Conservation (phyloP, 2,888 invertebrate species). For the Apomyelois bistriatella region DNA sequence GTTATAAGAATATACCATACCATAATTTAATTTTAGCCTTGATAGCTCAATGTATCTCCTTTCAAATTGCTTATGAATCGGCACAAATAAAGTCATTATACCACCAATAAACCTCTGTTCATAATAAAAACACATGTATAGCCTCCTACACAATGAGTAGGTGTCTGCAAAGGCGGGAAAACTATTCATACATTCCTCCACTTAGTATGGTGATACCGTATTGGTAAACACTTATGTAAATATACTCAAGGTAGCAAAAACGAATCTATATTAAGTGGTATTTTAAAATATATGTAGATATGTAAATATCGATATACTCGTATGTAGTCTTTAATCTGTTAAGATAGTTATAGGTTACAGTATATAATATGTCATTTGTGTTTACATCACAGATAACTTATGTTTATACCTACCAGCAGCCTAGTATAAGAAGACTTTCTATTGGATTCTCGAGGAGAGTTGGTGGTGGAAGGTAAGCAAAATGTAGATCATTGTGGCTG, state of each 20-base stretch:
- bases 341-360: too few relatives aligned
- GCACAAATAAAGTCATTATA: constrained; percentile 15
- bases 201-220: constrained; percentile 20
- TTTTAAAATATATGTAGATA: background rate
- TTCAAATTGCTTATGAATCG: background rate
- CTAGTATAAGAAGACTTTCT: too few relatives aligned
- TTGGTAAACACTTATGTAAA: constrained; percentile 23
- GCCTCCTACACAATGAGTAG: constrained; percentile 26
- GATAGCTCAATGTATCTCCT: background rate
- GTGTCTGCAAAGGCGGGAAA: constrained; percentile 18
- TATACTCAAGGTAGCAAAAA: constrained; percentile 29
- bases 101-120: constrained; percentile 13
- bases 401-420: too few relatives aligned
- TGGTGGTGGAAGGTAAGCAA: too few relatives aligned
- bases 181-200: constrained; percentile 12
- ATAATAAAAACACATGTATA: constrained; percentile 13
- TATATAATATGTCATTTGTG: too few relatives aligned
- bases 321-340: too few relatives aligned
- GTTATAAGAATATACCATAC: too few relatives aligned
- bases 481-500: too few relatives aligned
- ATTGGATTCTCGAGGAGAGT: too few relatives aligned
- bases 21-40: background rate
- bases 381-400: too few relatives aligned
- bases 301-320: too few relatives aligned
- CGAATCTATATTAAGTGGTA: background rate